A percentile compares a stretch with the other conserved stretches of the same genome.
phyloP scores from a whole-genome alignment of 1,140 invertebrate species.

The Thalassaphorura encarpata region DNA sequence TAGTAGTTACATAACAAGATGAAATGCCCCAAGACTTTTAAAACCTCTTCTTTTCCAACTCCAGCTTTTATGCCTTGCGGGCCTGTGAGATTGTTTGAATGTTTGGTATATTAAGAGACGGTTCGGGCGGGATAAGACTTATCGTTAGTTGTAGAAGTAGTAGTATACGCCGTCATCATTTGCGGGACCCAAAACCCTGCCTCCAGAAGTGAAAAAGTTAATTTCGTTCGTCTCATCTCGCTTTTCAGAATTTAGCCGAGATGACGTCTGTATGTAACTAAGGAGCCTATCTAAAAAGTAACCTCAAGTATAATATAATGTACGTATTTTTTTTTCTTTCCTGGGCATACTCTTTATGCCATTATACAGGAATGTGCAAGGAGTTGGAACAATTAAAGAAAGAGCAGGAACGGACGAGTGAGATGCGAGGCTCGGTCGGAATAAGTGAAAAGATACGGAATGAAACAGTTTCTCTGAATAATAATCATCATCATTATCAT shows the following conservation, averaged over 20 bases:
- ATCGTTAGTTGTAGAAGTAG: too few relatives aligned
- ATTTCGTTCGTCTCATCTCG: constrained; percentile 8
- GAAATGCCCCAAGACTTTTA: constrained; percentile 1
- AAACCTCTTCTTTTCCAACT: background rate
- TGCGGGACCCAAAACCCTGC: too few relatives aligned
- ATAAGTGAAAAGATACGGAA: background rate
- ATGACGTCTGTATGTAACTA: constrained; percentile 1
- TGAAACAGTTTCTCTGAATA: background rate
- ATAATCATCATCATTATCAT: background rate
- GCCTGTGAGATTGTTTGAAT: constrained; percentile 6
- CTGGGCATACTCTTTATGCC: too few relatives aligned
- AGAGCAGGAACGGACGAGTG: constrained; percentile 45
- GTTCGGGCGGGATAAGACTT: too few relatives aligned
- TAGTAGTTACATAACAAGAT: background rate
- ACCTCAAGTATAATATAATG: constrained; percentile 3
- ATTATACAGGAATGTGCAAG: constrained; percentile 56
- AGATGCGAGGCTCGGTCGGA: too few relatives aligned
- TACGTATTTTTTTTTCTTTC: constrained; percentile 17
- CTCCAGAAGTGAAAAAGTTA: constrained; percentile 14
- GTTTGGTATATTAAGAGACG: constrained; percentile 5
- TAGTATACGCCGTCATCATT: too few relatives aligned
- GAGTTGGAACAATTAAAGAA: constrained; percentile 66
- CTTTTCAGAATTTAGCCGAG: constrained; percentile 4
- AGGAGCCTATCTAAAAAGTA: background rate
- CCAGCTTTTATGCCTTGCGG: background rate